Base-by-base conservation (phyloP, 2,113 vertebrate genomes). In the Siphamia tubifer region DNA sequence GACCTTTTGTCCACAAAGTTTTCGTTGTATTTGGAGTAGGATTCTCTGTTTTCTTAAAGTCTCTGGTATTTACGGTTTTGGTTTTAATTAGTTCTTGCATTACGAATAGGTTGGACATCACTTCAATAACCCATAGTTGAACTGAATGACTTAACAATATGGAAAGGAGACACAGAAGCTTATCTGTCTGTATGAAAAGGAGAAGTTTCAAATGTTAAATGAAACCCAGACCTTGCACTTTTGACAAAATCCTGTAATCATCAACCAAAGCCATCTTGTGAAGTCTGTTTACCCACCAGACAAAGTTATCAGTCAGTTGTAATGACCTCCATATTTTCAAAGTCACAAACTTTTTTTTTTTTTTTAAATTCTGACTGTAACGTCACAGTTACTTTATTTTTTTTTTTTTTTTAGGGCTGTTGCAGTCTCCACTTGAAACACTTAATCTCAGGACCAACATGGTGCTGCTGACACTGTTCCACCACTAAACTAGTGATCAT, bases 401-500 rank as follows among this genome's bases (percentile, higher is more conserved):
- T 30, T 17, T 1, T 27, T 6, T 44, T 32, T 55, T 49, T n/a
- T 30, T 30, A n/a, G 40, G 27, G 6, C 47, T 30, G 42, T 65
- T 56, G 67, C 36, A 42, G 71, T 35, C 36, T 5, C 36, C 48
- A 56, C 61, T 61, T 69, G 31, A 69, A 63, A 66, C 28, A 63
- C 66, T 53, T 24, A 40, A 47, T 57, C 74, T 79, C 68, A 76
- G 84, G 77, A 77, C 61, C 74, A 36, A 45, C 73, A 47, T 30
- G 63, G 67, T 69, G 83, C 70, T 75, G 81, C 70, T 55, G 67
- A 72, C 71, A 76, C 63, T 64, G 56, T 66, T 72, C 40, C 54
- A 54, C 67, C 75, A 64, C 42, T 36, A 45, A 68, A 81, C 66
- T 68, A 31, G 51, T 68, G 61, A 74, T 57, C 28, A 25, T 42